Conservation (phyloP, 2,888 invertebrate species). For the Andricus quercusramuli region DNA sequence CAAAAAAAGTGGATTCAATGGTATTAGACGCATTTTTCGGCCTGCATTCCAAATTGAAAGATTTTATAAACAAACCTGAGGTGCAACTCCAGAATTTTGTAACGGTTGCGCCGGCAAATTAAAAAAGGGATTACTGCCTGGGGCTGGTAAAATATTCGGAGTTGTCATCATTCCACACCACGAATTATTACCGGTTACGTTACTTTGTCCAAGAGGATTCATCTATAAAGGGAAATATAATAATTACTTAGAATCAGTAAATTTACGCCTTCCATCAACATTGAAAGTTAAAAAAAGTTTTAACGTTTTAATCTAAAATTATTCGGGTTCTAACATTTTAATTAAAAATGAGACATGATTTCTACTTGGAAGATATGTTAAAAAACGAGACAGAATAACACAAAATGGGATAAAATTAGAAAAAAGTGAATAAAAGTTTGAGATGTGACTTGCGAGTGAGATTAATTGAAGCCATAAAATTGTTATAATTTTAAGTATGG, state of each 20-base stretch:
- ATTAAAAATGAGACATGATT: background rate
- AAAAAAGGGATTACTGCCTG: conserved; percentile 76
- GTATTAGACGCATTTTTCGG: too few species aligned
- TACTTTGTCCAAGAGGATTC: conserved; percentile 70
- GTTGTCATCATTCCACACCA: conserved; percentile 74
- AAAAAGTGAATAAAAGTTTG: too few species aligned
- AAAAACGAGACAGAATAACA: too few species aligned
- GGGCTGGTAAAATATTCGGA: conserved; percentile 75
- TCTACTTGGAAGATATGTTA: too few species aligned
- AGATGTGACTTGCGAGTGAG: too few species aligned
- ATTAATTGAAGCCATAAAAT: too few species aligned
- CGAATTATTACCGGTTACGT: conserved; percentile 68
- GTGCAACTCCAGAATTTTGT: conserved; percentile 56
- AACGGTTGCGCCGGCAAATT: conserved; percentile 70
- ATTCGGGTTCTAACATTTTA: background rate
- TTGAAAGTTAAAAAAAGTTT: background rate
- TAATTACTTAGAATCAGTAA: background rate
- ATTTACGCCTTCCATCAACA: background rate
- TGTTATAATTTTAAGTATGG: too few species aligned
- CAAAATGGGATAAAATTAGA: too few species aligned
- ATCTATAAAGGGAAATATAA: conserved; percentile 59
- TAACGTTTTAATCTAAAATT: background rate
- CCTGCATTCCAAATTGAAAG: background rate
- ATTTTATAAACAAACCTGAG: conserved; percentile 62
- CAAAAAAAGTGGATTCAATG: too few species aligned